These are phyloP conservation scores for Scalopus aquaticus DNA, from an alignment of 2,113 vertebrate genomes.

Conservation along the genomic window DNA sequence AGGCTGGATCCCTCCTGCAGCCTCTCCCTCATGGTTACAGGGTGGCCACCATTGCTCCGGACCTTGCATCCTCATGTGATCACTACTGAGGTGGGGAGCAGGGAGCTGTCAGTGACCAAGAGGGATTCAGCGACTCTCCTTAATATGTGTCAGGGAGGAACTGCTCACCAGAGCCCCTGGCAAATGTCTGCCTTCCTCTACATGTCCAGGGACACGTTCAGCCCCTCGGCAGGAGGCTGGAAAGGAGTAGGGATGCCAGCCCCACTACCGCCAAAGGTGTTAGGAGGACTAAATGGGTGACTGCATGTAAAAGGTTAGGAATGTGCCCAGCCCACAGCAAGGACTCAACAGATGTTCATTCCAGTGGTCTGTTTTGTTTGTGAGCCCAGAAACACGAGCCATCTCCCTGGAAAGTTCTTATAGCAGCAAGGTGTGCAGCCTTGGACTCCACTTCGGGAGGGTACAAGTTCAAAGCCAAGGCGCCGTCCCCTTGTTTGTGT, in stretches of 20 bases:
- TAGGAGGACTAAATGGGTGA: not conserved
- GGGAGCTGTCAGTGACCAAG: not conserved
- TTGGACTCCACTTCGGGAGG: not conserved
- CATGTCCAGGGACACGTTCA: no score
- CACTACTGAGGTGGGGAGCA: not conserved
- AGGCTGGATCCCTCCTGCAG: fast-evolving
- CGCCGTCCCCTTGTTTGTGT: not conserved
- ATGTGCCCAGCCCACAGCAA: not conserved
- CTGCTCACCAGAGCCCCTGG: not conserved
- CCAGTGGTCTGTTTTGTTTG: not conserved
- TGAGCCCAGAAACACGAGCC: not conserved
- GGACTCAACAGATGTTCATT: not conserved
- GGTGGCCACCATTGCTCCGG: not conserved
- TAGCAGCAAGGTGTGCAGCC: not conserved
- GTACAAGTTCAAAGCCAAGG: not conserved
- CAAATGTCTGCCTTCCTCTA: not conserved
- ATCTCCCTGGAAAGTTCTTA: not conserved
- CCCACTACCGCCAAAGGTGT: fast-evolving
- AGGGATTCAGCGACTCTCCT: not conserved
- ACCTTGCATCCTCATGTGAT: not conserved
- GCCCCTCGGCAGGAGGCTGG: not conserved
- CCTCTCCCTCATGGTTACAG: not conserved
- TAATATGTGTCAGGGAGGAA: not conserved
- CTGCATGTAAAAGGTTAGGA: not conserved
- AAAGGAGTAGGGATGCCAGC: not conserved